phyloP scores from a whole-genome alignment of 2,797 vertebrate genomes.

The Otolemur crassicaudatus region DNA sequence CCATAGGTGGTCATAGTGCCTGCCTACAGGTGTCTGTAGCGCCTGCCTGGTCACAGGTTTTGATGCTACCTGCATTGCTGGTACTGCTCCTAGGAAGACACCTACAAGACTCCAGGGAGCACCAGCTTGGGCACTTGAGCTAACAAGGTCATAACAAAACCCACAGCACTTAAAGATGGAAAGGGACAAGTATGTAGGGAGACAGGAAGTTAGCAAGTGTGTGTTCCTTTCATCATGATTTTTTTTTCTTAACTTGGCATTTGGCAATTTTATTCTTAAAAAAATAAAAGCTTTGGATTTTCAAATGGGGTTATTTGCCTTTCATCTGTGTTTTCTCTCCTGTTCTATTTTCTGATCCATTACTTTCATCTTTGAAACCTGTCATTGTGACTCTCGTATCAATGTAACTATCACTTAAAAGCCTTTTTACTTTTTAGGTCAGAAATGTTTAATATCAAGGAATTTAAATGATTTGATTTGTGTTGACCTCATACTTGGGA shows the following conservation, averaged over 20 bases:
- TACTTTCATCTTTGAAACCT: conserved; percentile 78
- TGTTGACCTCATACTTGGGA: conserved; percentile 65
- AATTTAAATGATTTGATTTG: conserved; percentile 71
- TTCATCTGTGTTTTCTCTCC: conserved; percentile 73
- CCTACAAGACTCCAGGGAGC: not conserved
- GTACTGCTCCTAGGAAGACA: not conserved
- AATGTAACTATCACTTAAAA: conserved; percentile 52
- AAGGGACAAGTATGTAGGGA: not conserved
- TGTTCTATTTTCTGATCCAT: conserved; percentile 75
- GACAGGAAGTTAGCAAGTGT: not conserved
- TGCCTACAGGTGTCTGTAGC: too few relatives aligned
- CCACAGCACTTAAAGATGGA: not conserved
- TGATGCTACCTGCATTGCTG: not conserved
- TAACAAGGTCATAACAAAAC: not conserved
- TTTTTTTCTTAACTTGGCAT: not conserved
- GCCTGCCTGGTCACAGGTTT: not conserved
- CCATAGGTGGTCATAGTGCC: too few relatives aligned
- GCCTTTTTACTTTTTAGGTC: conserved; percentile 65
- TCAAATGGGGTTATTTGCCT: conserved; percentile 69
- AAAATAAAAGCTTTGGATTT: conserved; percentile 68
- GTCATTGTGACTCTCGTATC: conserved; percentile 68
- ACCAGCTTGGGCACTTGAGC: not conserved
- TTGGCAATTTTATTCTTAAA: not conserved
- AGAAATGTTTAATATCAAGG: conserved; percentile 72
- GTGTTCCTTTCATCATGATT: conserved; percentile 29